phyloP scores from a whole-genome alignment of 2,797 vertebrate species.

The Limnodromus scolopaceus region DNA sequence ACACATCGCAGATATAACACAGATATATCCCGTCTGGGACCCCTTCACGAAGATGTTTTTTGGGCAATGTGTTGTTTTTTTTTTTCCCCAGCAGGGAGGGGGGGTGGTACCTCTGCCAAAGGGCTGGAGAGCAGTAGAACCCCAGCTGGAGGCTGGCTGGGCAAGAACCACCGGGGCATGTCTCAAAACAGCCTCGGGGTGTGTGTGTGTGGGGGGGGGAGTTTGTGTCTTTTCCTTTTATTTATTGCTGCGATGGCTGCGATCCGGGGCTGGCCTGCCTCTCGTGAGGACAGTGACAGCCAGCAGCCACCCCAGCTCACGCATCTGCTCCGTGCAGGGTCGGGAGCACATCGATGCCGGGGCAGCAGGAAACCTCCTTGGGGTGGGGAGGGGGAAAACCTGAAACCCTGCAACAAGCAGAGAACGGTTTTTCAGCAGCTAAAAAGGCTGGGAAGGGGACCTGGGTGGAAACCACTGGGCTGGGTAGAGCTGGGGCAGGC shows the following conservation, averaged over 20 bases:
- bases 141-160: background rate
- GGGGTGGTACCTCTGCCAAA: background rate
- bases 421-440: background rate
- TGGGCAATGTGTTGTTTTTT: background rate
- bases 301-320: background rate
- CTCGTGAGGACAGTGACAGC: background rate
- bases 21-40: background rate
- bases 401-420: background rate
- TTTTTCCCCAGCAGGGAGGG: background rate
- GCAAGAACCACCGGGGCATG: background rate
- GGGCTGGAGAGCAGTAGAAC: background rate
- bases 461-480: background rate
- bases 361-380: rapidly evolving
- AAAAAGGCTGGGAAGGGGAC: background rate
- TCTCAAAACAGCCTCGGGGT: background rate
- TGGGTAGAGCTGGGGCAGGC: background rate
- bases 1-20: background rate
- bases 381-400: background rate
- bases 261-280: background rate
- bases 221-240: background rate
- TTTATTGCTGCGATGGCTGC: background rate
- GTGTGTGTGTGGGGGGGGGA: background rate
- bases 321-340: background rate
- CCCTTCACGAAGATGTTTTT: background rate
- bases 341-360: rapidly evolving